Base-by-base conservation (phyloP, 2,888 invertebrate species). In the Drosophila nr. perissopoda region DNA sequence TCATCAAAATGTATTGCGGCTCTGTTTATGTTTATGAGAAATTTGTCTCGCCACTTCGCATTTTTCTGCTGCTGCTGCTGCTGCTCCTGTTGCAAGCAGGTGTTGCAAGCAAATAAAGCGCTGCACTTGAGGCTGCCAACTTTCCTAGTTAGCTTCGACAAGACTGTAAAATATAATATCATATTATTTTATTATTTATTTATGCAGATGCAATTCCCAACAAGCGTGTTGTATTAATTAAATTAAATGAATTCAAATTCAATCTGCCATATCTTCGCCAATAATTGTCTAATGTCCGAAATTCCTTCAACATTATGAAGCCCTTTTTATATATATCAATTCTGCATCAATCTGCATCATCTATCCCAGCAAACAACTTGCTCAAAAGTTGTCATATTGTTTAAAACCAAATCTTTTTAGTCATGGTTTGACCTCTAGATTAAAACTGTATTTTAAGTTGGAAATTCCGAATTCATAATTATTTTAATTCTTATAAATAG, bases 11-110 rank as follows among this genome's bases (percentile, higher is more conserved):
- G 78, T 89, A 89, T 78, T 76, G 73, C 84, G 76, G 80, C 63
- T 80, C 61, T 69, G 83, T 80, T 87, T 86, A 88, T 85, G 90
- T 86, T 85, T 85, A 88, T 90, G 90, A 88, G 80, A 85, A 80
- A 78, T 78, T 78, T 78, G 78, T 78, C 78, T 81, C 72, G 82
- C 82, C 72, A 77, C 52, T 51, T 36, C 29, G 18, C 57, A 45
- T 66, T 45, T 51, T 61, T 33, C 34, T 31, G 25, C 51, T 57
- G 62, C 53, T 13, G 56, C 56, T 71, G 58, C 54, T 69, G 70
- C 54, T 52, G 56, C 25, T 48, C 21, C n/a, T 25, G 59, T 21
- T 25, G 59, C 59, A 18, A 7, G 27, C 54, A 57, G 57, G 40
- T 57, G 57, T 57, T 42, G 57, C 57, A 42, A 42, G 57, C 57